Conservation (phyloP, 1,140 invertebrate species). For the Achroia grisella region DNA sequence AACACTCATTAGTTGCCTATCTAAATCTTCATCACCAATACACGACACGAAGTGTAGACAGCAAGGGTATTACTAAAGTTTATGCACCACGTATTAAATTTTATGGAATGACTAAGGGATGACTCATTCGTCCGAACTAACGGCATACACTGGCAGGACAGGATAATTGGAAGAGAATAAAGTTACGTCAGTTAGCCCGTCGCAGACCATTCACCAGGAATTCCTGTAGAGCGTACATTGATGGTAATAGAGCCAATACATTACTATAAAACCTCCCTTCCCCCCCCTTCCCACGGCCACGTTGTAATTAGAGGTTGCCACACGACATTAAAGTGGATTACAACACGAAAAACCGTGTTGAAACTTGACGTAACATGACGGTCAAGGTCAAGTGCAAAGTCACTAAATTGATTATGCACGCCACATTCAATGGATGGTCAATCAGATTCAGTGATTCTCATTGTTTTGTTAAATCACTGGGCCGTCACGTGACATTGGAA, state of each 20-base stretch:
- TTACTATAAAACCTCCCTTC: too few relatives aligned
- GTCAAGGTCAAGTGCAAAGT: conserved; percentile 42
- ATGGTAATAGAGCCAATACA: too few relatives aligned
- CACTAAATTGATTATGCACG: conserved; percentile 31
- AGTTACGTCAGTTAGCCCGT: too few relatives aligned
- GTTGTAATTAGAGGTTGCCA: conserved; percentile 4
- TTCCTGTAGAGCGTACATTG: too few relatives aligned
- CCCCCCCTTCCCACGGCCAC: too few relatives aligned
- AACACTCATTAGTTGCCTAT: conserved; percentile 12
- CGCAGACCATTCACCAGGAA: too few relatives aligned
- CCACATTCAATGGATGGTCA: conserved; percentile 7
- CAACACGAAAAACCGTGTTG: conserved; percentile 2
- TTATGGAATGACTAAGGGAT: too few relatives aligned
- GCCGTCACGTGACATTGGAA: too few relatives aligned
- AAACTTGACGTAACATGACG: conserved; percentile 14
- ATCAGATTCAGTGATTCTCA: not conserved
- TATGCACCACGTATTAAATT: conserved; percentile 10
- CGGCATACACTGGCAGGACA: too few relatives aligned
- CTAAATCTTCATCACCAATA: conserved; percentile 9
- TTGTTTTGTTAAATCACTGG: too few relatives aligned
- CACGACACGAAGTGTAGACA: not conserved
- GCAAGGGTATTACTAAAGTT: conserved; percentile 5
- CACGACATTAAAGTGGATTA: conserved; percentile 21
- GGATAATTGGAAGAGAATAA: too few relatives aligned
- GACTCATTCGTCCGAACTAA: too few relatives aligned